A percentile compares a stretch with the other conserved stretches of the same genome.
Evolutionary conservation across 1,140 invertebrate species (phyloP).

Genomic region (Zaprionus ghesquierei): DNA sequence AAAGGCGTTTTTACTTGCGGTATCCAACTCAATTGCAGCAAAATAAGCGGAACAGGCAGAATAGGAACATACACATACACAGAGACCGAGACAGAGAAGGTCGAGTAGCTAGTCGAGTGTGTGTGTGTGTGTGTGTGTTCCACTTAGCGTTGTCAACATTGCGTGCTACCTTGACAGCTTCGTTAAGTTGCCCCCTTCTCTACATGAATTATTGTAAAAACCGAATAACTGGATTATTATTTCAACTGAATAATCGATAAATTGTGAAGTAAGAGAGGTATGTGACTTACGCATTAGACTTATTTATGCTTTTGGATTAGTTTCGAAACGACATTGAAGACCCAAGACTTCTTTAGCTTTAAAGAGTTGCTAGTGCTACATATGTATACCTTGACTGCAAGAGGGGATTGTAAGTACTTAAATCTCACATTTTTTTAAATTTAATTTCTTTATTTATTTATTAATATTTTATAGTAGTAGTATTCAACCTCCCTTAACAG

Average conservation of each 20-base stretch:
- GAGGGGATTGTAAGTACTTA: too few relatives aligned
- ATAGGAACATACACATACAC: slow-evolving; percentile 1
- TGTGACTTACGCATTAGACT: too few relatives aligned
- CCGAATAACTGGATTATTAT: neutral
- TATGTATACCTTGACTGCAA: too few relatives aligned
- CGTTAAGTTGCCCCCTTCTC: neutral
- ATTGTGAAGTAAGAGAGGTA: neutral
- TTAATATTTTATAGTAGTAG: too few relatives aligned
- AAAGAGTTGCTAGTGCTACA: too few relatives aligned
- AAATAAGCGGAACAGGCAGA: slow-evolving; percentile 15
- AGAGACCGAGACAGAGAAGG: neutral
- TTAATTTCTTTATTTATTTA: too few relatives aligned
- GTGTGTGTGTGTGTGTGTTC: neutral
- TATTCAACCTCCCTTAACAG: too few relatives aligned
- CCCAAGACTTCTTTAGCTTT: too few relatives aligned
- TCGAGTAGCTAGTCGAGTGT: neutral
- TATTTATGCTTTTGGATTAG: too few relatives aligned
- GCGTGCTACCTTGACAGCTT: neutral
- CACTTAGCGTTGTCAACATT: neutral
- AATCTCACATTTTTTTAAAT: too few relatives aligned
- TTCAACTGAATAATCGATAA: neutral
- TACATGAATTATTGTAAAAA: neutral
- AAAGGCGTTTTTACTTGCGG: slow-evolving; percentile 20
- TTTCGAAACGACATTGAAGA: too few relatives aligned
- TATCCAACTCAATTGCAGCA: slow-evolving; percentile 29